Percentiles rank a stretch among this genome's conserved stretches.
Evolutionary conservation across 1,140 invertebrate species (phyloP).

Genomic region (Colletes gigas): DNA sequence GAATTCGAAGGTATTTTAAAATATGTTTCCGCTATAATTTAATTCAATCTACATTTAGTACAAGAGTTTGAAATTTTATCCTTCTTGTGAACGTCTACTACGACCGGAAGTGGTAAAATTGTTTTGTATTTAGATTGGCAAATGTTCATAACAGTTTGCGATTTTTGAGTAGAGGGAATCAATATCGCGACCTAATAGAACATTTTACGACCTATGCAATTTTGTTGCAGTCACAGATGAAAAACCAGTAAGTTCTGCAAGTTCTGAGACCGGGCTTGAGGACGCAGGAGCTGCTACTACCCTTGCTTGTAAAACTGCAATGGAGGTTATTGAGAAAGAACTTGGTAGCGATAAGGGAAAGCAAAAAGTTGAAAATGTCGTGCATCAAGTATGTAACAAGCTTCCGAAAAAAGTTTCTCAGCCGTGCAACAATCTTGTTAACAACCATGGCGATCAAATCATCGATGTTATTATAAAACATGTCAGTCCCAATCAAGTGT

Average conservation of each 20-base stretch:
- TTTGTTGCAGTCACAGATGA: constrained; percentile 83
- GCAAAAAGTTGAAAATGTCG: constrained; percentile 87
- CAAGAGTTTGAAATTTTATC: no score
- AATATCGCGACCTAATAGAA: no score
- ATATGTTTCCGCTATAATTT: constrained; percentile 36
- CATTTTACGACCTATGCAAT: no score
- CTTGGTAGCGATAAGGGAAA: constrained; percentile 86
- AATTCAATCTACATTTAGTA: constrained; percentile 21
- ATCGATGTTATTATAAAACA: constrained; percentile 87
- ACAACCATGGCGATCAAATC: constrained; percentile 89
- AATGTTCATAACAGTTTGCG: no score
- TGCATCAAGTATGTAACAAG: constrained; percentile 87
- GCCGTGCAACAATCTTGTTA: constrained; percentile 90
- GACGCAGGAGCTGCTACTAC: no score
- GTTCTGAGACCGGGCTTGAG: not conserved
- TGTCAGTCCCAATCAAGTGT: constrained; percentile 88
- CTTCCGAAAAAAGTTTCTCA: constrained; percentile 85
- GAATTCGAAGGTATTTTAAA: constrained; percentile 69
- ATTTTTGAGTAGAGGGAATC: no score
- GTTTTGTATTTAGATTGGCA: no score
- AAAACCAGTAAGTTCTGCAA: constrained; percentile 80
- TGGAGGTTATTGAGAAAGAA: constrained; percentile 42
- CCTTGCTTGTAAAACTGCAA: no score
- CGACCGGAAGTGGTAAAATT: no score
- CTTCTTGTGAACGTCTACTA: no score